phyloP scores from a whole-genome alignment of 23 tunicate genomes.

The Styela clava region DNA sequence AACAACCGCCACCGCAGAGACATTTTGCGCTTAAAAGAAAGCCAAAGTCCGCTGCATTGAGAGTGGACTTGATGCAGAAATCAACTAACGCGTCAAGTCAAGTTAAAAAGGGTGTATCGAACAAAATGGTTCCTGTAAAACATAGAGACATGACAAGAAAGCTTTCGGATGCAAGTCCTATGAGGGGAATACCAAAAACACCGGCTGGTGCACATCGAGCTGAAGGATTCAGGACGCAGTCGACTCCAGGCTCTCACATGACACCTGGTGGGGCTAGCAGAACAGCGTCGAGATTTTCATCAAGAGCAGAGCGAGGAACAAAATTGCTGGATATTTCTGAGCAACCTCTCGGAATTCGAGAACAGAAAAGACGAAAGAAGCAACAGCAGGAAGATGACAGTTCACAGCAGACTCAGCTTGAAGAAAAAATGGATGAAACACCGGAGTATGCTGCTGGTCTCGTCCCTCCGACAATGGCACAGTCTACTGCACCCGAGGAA shows the following conservation, averaged over 20 bases:
- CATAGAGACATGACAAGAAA: conserved; percentile 84
- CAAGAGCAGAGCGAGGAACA: conserved; percentile 74
- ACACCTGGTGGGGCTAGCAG: conserved; percentile 12
- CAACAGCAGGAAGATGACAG: conserved; percentile 43
- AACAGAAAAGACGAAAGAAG: conserved; percentile 79
- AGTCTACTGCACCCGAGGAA: conserved; percentile 13
- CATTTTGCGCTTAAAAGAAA: conserved; percentile 82
- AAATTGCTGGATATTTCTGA: conserved; percentile 89
- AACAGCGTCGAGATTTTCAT: conserved; percentile 17
- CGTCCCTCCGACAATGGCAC: conserved; percentile 38
- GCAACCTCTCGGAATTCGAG: conserved; percentile 74
- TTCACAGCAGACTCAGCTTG: conserved; percentile 2
- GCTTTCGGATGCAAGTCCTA: conserved; percentile 57
- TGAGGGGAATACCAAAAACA: conserved; percentile 40
- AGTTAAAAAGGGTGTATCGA: conserved; percentile 51
- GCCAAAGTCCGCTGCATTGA: conserved; percentile 87
- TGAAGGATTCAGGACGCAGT: conserved; percentile 35
- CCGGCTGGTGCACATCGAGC: conserved; percentile 31
- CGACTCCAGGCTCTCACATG: conserved; percentile 27
- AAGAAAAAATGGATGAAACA: conserved; percentile 60
- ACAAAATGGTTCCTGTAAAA: conserved; percentile 73
- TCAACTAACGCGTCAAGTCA: conserved; percentile 76
- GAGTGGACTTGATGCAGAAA: conserved; percentile 67
- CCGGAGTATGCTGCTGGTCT: conserved; percentile 85
- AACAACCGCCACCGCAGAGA: conserved; percentile 49